Base-by-base conservation (phyloP, 2,888 invertebrate genomes). In the Abrostola triplasia region DNA sequence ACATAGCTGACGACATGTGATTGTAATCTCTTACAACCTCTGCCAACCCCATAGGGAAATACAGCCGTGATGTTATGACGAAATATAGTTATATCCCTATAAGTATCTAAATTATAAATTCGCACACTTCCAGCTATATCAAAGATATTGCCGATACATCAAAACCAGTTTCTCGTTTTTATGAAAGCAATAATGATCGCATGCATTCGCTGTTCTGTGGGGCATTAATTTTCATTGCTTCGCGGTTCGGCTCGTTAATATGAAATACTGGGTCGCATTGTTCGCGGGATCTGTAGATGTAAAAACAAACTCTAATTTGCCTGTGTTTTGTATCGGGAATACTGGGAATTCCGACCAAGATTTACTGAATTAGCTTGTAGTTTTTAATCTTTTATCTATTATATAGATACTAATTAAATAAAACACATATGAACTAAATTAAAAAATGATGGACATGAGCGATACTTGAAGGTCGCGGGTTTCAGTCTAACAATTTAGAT, bases 191-290 rank as follows among this genome's bases (percentile, higher is more conserved):
- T 78, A 80, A 80, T 83, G 80, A 83, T 83, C 82, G 77, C 61
- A 77, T 79, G 77, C 79, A 79, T 64, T 73, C 65, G 72, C 44
- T 60, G 67, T 67, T 77, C 83, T 53, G 58, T 49, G 65, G 69
- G 77, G 81, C 85, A 79, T 87, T 86, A 84, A 87, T 85, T 82
- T 80, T 77, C 80, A 82, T 84, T 81, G 82, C 78, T 69, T 70
- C 76, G 81, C 79, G 84, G 86, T 85, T 76, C 64, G 66, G 78
- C 72, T 77, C 85, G 84, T 87, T 88, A 86, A 82, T 86, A 83
- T 85, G 86, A 86, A 84, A 83, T 85, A 87, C 79, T 77, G 81
- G 60, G 56, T 55, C 58, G 68, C 68, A 71, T 78, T 80, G 72
- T 81, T 73, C 67, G 38, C 63, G 65, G 70, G 70, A 76, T 73